Base-by-base conservation (phyloP, 2,888 invertebrate genomes). In the Eristalis tenax region DNA sequence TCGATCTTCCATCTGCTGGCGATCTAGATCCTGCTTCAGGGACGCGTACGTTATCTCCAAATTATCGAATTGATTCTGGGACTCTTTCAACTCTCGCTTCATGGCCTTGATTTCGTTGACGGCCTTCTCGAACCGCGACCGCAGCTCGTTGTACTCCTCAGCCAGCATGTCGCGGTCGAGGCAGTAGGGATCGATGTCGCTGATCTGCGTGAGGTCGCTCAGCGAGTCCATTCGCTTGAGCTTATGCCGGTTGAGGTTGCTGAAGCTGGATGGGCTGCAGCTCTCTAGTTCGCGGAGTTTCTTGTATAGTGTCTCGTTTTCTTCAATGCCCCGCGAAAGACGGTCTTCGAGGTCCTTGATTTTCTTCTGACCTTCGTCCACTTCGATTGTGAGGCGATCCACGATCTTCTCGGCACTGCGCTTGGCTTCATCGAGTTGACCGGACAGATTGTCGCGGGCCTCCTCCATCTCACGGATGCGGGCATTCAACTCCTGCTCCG, bases 41-140 rank as follows among this genome's bases (percentile, higher is more conserved):
- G 96, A 96, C 89, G 96, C 94, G 90, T 96, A 96, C n/a, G 96
- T 95, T 75, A 97, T 93, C 91, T 97, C 97, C 50, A 97, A 93
- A 89, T 96, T 96, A 90, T 97, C 97, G 89, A 96, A 96, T 92
- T 96, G 95, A 78, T 95, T 95, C 91, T 97, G 96, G 2, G 97
- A 96, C 89, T 97, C 96, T 32, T 96, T 95, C 1, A 97, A 93
- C 91, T 97, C 97, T 61, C 96, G 94, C 90, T 97, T 97, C 95
- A 97, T 96, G 1, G 96, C 96, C 90, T 96, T 94, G 71, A 97
- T 97, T 93, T 97, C 97, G 89, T 96, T 94, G 22, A 97, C 96
- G 0, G 97, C 97, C 91, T 96, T 97, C 90, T 97, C 95, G 91
- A 97, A 97, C 78, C 97, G 94, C 64, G 95, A 94, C 85, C 96